Evolutionary conservation across 2,888 invertebrate species (phyloP).

Genomic region (Antitype chi): DNA sequence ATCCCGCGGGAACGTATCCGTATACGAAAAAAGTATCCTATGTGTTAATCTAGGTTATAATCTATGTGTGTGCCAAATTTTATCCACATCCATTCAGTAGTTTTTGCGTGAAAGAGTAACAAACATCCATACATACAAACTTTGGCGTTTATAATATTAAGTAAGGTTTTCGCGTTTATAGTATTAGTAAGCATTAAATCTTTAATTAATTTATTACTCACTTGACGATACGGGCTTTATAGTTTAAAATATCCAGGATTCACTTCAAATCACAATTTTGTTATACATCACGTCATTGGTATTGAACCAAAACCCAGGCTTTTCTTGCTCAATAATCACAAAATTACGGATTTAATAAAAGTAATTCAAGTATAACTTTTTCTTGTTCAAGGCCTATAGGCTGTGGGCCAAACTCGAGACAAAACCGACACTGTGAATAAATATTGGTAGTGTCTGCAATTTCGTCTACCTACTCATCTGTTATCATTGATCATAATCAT

Average conservation of each 20-base stretch:
- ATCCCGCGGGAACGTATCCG: no score
- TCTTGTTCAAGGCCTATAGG: neutral
- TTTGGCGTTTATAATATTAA: no score
- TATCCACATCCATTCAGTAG: no score
- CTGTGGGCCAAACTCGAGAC: neutral
- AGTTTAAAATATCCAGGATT: neutral
- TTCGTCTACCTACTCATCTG: conserved; percentile 5
- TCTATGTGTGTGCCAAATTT: no score
- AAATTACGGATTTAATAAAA: neutral
- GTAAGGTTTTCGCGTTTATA: no score
- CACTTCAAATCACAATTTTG: neutral
- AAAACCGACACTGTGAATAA: neutral
- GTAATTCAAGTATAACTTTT: no score
- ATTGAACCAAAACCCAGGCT: neutral
- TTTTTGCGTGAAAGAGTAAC: no score
- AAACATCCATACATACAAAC: no score
- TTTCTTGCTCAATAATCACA: neutral
- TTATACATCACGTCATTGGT: neutral
- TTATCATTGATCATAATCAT: conserved; percentile 34
- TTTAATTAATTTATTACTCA: neutral
- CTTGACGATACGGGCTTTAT: neutral
- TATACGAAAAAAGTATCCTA: no score
- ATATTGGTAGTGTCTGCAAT: conserved; percentile 13
- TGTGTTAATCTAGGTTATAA: no score
- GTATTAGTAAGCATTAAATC: no score